Evolutionary conservation across 2,113 vertebrate genomes (phyloP).

Genomic region (Ardeotis arabs): DNA sequence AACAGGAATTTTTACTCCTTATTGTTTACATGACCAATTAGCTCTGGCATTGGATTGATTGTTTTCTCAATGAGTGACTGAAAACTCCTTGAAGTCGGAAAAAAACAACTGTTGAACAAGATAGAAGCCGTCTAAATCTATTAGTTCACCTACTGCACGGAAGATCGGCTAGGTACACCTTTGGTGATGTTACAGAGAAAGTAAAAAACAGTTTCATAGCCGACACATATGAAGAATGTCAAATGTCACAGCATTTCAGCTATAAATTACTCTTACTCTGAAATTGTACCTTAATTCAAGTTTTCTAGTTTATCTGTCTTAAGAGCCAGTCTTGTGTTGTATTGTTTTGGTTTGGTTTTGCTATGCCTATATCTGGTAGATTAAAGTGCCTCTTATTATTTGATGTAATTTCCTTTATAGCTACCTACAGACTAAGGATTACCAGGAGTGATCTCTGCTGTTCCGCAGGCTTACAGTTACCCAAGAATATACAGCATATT

Average conservation of each 20-base stretch:
- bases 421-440: background rate
- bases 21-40: slow-evolving; percentile 51
- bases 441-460: background rate
- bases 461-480: background rate
- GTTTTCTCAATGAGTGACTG: background rate
- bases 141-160: background rate
- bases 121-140: background rate
- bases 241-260: background rate
- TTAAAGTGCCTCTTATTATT: background rate
- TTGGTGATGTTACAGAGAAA: background rate
- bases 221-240: background rate
- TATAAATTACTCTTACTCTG: background rate
- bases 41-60: slow-evolving; percentile 10
- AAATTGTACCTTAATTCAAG: background rate
- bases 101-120: background rate
- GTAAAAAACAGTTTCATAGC: background rate
- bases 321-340: background rate
- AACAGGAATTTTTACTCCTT: slow-evolving; percentile 31
- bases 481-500: background rate
- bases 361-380: background rate
- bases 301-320: background rate
- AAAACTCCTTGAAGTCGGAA: background rate
- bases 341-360: background rate
- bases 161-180: background rate
- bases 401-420: background rate